These are phyloP conservation scores for Tachina lurida DNA, from an alignment of 2,888 invertebrate species.

Conservation along the genomic window DNA sequence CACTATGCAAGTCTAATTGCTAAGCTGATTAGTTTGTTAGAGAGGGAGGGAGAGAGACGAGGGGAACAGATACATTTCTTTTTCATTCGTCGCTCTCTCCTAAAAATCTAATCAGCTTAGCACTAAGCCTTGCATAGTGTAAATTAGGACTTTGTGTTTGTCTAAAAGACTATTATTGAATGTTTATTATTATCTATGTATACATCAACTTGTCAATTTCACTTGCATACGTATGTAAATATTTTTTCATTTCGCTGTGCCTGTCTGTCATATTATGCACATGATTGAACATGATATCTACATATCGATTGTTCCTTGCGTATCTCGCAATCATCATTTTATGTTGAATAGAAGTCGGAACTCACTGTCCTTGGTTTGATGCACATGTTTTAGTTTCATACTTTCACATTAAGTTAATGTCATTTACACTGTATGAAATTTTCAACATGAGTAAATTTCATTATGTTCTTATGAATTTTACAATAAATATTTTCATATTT, in stretches of 20 bases:
- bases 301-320: background rate
- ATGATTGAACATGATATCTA: conserved; percentile 39
- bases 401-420: conserved; percentile 33
- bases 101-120: no score
- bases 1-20: no score
- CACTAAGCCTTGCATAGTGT: no score
- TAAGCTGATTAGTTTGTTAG: no score
- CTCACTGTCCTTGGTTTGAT: background rate
- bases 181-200: conserved; percentile 6
- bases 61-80: no score
- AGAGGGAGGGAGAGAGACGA: no score
- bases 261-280: conserved; percentile 20
- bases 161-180: background rate
- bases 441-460: background rate
- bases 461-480: background rate
- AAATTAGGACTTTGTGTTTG: no score
- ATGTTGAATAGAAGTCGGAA: background rate
- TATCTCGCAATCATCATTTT: background rate
- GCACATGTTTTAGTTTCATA: background rate
- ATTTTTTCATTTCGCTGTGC: conserved; percentile 17
- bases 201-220: conserved; percentile 21
- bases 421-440: conserved; percentile 24
- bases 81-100: no score
- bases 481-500: background rate
- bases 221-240: background rate